A percentile compares a stretch with the other conserved stretches of the same genome.
phyloP scores from a whole-genome alignment of 2,113 vertebrate genomes.

The Rhinogobius similis region DNA sequence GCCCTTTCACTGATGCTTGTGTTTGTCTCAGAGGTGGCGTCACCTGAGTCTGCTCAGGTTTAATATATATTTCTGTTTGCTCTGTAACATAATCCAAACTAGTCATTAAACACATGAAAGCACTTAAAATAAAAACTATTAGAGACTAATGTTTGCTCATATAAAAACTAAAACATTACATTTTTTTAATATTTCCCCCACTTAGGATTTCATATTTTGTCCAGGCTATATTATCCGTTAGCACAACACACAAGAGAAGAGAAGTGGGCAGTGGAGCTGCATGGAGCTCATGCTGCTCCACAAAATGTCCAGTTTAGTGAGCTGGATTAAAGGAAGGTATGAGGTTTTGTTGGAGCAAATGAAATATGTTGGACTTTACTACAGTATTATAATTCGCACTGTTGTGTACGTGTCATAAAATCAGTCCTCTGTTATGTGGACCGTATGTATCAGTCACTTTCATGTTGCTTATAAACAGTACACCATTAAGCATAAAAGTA shows the following conservation, averaged over 20 bases:
- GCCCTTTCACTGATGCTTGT: constrained; percentile 9
- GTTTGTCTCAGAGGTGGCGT: constrained; percentile 4
- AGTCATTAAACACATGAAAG: not conserved
- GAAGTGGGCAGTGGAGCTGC: constrained; percentile 24
- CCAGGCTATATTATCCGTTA: constrained; percentile 58
- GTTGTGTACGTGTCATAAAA: too few species aligned
- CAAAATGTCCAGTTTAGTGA: constrained; percentile 27
- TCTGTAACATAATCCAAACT: not conserved
- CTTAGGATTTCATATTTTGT: constrained; percentile 41
- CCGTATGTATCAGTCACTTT: too few species aligned
- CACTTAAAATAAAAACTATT: not conserved
- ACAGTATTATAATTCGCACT: too few species aligned
- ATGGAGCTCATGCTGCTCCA: constrained; percentile 41
- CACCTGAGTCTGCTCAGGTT: constrained; percentile 6
- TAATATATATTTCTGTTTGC: not conserved
- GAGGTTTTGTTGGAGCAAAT: too few species aligned
- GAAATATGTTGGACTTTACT: too few species aligned
- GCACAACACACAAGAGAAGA: constrained; percentile 37
- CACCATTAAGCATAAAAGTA: too few species aligned
- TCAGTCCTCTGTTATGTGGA: too few species aligned
- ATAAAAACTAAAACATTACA: not conserved
- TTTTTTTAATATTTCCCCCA: constrained; percentile 33
- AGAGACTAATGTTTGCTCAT: not conserved
- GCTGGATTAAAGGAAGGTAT: not conserved
- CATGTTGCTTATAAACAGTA: too few species aligned